These are phyloP conservation scores for Lucilia cuprina DNA, from an alignment of 1,140 invertebrate genomes.

Conservation along the genomic window DNA sequence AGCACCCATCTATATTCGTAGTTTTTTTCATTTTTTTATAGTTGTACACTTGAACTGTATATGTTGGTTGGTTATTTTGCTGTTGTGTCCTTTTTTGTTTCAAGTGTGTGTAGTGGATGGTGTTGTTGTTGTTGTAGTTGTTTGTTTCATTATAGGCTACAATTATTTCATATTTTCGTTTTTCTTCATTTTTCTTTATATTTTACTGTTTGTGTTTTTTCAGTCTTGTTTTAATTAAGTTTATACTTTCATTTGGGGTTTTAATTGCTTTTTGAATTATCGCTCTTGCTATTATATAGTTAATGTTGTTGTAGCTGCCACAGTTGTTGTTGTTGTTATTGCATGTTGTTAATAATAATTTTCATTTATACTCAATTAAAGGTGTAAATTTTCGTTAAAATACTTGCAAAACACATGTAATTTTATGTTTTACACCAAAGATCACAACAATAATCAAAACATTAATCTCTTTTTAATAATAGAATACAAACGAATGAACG, in stretches of 20 bases:
- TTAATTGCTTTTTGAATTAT: constrained; percentile 33
- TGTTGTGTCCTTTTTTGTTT: background rate
- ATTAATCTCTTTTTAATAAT: constrained; percentile 3
- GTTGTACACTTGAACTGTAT: background rate
- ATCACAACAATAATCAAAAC: background rate
- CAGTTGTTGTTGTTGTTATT: background rate
- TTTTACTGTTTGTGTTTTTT: background rate
- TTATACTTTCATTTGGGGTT: background rate
- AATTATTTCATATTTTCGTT: background rate
- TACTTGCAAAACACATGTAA: constrained; percentile 13
- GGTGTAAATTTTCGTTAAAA: constrained; percentile 19
- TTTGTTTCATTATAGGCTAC: background rate
- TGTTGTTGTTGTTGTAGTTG: background rate
- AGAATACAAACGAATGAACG: background rate
- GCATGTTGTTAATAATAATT: constrained; percentile 4
- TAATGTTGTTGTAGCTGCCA: background rate
- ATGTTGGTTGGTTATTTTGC: background rate
- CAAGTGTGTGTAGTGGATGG: background rate
- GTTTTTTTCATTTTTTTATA: background rate
- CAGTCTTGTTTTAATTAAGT: background rate
- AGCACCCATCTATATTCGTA: background rate
- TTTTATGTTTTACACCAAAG: constrained; percentile 7
- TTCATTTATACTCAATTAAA: constrained; percentile 20
- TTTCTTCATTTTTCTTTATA: background rate
- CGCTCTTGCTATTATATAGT: background rate